Evolutionary conservation across 2,888 invertebrate genomes (phyloP), one percentile per base, ranked within the genome.

Genomic region (Machimus rusticus): DNA sequence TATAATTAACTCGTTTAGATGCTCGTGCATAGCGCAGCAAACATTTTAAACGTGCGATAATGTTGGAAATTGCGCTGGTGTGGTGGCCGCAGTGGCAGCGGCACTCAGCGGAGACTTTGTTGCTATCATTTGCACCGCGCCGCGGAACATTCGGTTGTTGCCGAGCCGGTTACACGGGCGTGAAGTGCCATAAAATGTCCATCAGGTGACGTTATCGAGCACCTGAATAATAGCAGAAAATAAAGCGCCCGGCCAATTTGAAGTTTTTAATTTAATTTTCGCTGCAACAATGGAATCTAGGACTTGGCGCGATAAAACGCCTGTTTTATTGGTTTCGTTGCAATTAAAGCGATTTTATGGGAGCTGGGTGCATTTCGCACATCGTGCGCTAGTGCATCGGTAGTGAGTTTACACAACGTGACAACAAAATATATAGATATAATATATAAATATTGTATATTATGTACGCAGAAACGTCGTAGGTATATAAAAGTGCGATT

Each of bases 271-370:
- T 77, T 86, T 86, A 86, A 86, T 76, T 74, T 86, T 86, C 51
- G 34, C 34, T 31, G 16, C 34, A 39, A 86, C 86, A 86, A 86
- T 86, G 76, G 86, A 86, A 86, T 76, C 86, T 77, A 31, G 74
- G 81, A 76, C 74, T 51, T 87, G 46, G 81, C 82, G 87, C 82
- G 87, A 87, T 87, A 87, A 87, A 82, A 87, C 76, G 51, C 37
- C 14, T 16, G 55, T 37, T 87, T 87, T 87, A 82, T 87, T 87
- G 74, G 87, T 87, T 87, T 87, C 76, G 82, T 51, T 87, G 79
- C 55, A 87, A 87, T 87, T 87, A 86, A 87, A 77, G 28, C 14
- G 28, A 19, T 87, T 87, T 87, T 87, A 87, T 87, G 87, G 82
- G 55, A 34, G 51, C 57, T 23, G 76, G 74, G 82, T 82, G 82